Base-by-base conservation (phyloP, 1,140 invertebrate genomes). In the Drosophila punjabiensis region DNA sequence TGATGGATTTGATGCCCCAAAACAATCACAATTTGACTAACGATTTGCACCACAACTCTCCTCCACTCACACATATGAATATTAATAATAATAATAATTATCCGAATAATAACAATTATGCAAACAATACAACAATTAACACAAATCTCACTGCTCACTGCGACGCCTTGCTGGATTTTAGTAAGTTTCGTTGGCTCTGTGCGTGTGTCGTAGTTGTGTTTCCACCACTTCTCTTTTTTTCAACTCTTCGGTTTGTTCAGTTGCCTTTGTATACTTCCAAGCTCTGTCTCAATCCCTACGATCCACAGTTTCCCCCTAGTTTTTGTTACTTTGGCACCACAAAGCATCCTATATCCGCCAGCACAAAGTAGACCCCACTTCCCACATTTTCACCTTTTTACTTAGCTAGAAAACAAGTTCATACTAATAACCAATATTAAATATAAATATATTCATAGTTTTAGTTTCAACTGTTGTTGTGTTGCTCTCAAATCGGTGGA, bases 161-260 rank as follows among this genome's bases (percentile, higher is more conserved):
- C 73, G 87, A 81, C 81, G 89, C 76, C 73, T 77, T 86, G 87
- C 82, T 87, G 90, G 90, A 92, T 75, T 82, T 83, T 92, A 92
- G 90, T 92, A 92, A 92, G 90, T 92, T 90, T 87, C 71, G 79
- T 86, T 90, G 79, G 79, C 87, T 86, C 66, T 76, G 81, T 79
- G 77, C 67, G 80, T 91, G 71, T 92, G 71, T 82, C 79, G 78
- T 87, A 80, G 84, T 84, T 75, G 64, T 87, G 56, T 62, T 50
- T 75, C 47, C 18, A 56, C 43, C 48, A 60, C 48, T 63, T 56
- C 9, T 50, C 50, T 63, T 50, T 56, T 63, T 50, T 43, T 52
- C 32, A 18, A 41, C 14, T 71, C 50, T 53, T 50, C 7, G 24
- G 30, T 85, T 75, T 2, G 28, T 64, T 76, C 13, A 32, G 56